Evolutionary conservation across 1,140 invertebrate species (phyloP).

Genomic region (Tachypleus tridentatus): DNA sequence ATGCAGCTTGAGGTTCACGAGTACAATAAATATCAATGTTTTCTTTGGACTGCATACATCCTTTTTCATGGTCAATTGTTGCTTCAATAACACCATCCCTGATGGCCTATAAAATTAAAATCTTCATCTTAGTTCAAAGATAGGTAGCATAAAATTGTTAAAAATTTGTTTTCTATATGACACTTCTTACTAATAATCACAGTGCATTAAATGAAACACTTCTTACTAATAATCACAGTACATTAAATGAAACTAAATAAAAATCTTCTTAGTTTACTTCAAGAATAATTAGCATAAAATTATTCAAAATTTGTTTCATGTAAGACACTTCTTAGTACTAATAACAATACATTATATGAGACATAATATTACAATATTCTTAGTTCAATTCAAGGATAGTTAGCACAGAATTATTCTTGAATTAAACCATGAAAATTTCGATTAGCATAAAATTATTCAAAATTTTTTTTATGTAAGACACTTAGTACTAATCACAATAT

Average conservation of each 20-base stretch:
- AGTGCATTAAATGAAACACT: not conserved
- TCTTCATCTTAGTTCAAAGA: not conserved
- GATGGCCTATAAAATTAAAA: slow-evolving; percentile 54
- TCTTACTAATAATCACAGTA: not conserved
- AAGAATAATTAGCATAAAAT: too few species aligned
- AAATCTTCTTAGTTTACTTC: not conserved
- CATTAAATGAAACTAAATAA: slow-evolving; percentile 4
- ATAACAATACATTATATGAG: too few species aligned
- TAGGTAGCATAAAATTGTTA: not conserved
- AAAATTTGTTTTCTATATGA: not conserved
- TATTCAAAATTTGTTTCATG: too few species aligned
- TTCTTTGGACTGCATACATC: slow-evolving; percentile 95
- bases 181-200: not conserved
- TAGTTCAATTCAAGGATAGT: too few species aligned
- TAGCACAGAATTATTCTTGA: too few species aligned
- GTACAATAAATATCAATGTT: slow-evolving; percentile 96
- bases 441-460: too few species aligned
- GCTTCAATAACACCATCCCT: slow-evolving; percentile 98
- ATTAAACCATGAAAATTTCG: too few species aligned
- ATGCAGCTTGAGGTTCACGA: slow-evolving; percentile 87
- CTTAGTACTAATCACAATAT: too few species aligned
- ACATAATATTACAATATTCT: too few species aligned
- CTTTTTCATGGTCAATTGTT: slow-evolving; percentile 84
- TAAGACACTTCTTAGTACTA: too few species aligned
- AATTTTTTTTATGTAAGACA: too few species aligned